Conservation (phyloP, 1,140 invertebrate species). For the Phenacoccus solenopsis region DNA sequence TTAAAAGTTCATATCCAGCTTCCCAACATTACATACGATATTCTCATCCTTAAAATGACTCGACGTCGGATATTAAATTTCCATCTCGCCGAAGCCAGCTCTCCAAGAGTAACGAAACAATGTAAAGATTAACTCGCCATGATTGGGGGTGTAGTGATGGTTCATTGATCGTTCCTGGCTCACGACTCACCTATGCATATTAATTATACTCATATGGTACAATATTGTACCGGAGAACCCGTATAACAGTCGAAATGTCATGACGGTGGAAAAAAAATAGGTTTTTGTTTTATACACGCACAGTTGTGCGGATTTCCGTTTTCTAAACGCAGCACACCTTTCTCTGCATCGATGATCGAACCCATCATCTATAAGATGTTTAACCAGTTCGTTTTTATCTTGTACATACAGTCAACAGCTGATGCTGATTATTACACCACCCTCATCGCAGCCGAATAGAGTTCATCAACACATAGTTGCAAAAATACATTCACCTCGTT, state of each 20-base stretch:
- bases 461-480: no score
- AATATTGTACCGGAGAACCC: neutral
- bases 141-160: neutral
- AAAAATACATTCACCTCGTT: no score
- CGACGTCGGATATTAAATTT: no score
- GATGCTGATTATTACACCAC: no score
- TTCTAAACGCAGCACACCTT: neutral
- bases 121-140: neutral
- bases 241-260: slow-evolving; percentile 1
- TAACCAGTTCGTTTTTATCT: no score
- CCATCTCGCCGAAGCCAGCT: no score
- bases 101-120: neutral
- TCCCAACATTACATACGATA: no score
- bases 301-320: neutral
- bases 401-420: no score
- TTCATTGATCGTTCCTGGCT: neutral
- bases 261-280: neutral
- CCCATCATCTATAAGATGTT: neutral
- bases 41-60: no score
- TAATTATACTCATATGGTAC: neutral
- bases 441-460: no score
- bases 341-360: neutral
- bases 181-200: neutral
- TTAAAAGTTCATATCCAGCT: no score
- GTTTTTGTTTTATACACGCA: neutral